phyloP scores from a whole-genome alignment of 1,140 invertebrate genomes.

The Oreohelix idahoensis region DNA sequence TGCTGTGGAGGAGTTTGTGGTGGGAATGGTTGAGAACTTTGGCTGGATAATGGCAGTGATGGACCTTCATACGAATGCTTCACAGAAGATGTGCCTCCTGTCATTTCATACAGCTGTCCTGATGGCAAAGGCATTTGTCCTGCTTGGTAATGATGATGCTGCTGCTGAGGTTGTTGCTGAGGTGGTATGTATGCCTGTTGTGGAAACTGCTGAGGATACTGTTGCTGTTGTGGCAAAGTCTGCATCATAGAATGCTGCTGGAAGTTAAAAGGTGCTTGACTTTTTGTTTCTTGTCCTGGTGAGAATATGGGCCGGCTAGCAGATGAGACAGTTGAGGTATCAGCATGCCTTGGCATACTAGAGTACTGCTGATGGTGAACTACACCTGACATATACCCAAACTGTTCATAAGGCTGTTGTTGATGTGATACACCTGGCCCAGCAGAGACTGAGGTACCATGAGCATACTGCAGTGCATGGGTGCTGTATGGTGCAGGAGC shows the following conservation, averaged over 20 bases:
- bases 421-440: slow-evolving; percentile 33
- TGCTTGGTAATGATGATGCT: background rate
- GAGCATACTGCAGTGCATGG: background rate
- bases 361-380: background rate
- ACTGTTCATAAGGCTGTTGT: slow-evolving; percentile 44
- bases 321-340: slow-evolving; percentile 54
- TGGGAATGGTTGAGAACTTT: background rate
- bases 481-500: background rate
- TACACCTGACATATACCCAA: background rate
- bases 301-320: slow-evolving; percentile 51
- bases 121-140: background rate
- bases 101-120: background rate
- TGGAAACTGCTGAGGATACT: slow-evolving; percentile 11
- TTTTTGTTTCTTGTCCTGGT: slow-evolving; percentile 39
- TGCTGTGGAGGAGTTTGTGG: background rate
- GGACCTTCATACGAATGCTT: background rate
- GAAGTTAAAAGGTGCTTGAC: background rate
- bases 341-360: slow-evolving; percentile 12
- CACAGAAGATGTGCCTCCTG: background rate
- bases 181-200: background rate
- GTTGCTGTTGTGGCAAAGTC: slow-evolving; percentile 4
- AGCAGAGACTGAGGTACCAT: background rate
- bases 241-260: slow-evolving; percentile 33
- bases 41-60: background rate
- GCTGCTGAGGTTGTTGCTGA: slow-evolving; percentile 25